These are phyloP conservation scores for Lasioglossum zephyrum DNA, from an alignment of 2,888 invertebrate genomes.

Conservation along the genomic window DNA sequence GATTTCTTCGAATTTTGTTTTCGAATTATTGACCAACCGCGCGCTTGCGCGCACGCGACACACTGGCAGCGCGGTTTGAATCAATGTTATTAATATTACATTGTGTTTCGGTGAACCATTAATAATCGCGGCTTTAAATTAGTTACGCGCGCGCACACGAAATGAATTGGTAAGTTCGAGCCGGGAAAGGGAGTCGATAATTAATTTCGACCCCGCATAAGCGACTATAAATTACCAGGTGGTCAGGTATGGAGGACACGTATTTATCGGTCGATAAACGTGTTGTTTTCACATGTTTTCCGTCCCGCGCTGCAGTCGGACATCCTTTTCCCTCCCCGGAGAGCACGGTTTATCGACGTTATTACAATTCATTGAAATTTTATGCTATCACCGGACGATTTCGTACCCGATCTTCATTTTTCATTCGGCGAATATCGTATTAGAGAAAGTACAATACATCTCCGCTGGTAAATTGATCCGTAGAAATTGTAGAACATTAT, in stretches of 20 bases:
- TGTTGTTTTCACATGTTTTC: slow-evolving; percentile 34
- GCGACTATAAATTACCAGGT: slow-evolving; percentile 53
- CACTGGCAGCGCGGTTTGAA: slow-evolving; percentile 12
- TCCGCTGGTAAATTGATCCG: neutral
- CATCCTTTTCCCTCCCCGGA: neutral
- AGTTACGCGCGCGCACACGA: slow-evolving; percentile 58
- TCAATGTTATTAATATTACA: slow-evolving; percentile 63
- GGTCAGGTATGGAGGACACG: slow-evolving; percentile 30
- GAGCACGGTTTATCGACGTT: neutral
- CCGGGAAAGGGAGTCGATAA: slow-evolving; percentile 32
- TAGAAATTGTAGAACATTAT: neutral
- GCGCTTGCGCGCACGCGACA: neutral
- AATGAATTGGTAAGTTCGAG: slow-evolving; percentile 63
- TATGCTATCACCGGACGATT: neutral
- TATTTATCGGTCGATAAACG: slow-evolving; percentile 43
- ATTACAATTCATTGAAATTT: slow-evolving; percentile 3
- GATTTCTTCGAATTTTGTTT: neutral
- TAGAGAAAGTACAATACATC: neutral
- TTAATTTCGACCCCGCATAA: slow-evolving; percentile 59
- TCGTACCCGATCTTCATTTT: neutral
- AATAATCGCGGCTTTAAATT: slow-evolving; percentile 63
- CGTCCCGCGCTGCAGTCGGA: no score
- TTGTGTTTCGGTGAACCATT: slow-evolving; percentile 55
- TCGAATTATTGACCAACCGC: neutral
- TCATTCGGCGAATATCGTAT: neutral